Conservation (phyloP, 37 sponge, comb jelly and placozoan genomes). For the Geodia barretti region DNA sequence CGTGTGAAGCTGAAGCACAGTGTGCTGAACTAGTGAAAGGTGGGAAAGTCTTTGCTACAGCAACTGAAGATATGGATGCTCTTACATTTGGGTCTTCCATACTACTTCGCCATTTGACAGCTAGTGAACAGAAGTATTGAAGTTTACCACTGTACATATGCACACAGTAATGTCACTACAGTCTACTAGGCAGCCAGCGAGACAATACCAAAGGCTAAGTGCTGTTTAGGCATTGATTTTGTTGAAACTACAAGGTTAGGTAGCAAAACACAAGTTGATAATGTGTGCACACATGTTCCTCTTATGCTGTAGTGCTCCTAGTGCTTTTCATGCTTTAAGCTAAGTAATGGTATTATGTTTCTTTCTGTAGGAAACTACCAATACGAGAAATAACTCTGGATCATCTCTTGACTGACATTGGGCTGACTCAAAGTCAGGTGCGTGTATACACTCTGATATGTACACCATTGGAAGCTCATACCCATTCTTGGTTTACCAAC, state of each 20-base stretch:
- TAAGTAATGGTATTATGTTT: too few relatives aligned
- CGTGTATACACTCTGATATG: background rate
- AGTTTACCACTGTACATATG: background rate
- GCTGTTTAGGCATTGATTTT: too few relatives aligned
- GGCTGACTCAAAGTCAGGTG: slow-evolving; percentile 69
- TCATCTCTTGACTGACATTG: slow-evolving; percentile 64
- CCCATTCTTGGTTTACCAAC: background rate
- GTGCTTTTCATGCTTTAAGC: too few relatives aligned
- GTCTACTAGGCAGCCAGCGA: too few relatives aligned
- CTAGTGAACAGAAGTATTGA: slow-evolving; percentile 90
- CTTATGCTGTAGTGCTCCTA: too few relatives aligned
- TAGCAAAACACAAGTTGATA: too few relatives aligned
- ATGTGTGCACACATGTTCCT: too few relatives aligned
- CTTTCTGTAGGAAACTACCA: slow-evolving; percentile 84
- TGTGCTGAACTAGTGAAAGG: slow-evolving; percentile 93
- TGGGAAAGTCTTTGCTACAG: slow-evolving; percentile 92
- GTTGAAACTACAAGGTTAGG: too few relatives aligned
- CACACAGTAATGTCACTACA: background rate
- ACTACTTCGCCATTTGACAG: slow-evolving; percentile 89
- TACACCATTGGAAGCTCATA: too few relatives aligned
- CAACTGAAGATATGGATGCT: slow-evolving; percentile 99
- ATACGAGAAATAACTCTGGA: slow-evolving; percentile 88
- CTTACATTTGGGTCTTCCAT: slow-evolving; percentile 92
- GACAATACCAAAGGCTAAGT: too few relatives aligned
- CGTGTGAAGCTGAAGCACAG: slow-evolving; percentile 99